These are phyloP conservation scores for Drosophila falleni DNA, from an alignment of 2,888 invertebrate species.

Conservation along the genomic window DNA sequence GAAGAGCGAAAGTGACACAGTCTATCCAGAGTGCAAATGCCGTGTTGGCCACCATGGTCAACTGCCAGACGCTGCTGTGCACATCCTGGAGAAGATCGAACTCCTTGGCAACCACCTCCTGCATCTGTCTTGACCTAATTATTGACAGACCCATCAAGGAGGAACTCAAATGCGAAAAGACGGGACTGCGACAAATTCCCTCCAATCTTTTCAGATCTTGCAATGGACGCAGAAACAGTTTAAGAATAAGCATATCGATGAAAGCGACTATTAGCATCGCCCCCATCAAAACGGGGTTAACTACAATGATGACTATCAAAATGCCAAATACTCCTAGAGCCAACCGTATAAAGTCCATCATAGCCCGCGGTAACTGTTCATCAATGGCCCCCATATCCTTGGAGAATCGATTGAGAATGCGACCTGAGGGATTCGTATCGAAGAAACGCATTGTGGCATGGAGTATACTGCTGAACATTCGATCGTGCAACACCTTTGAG, in stretches of 20 bases:
- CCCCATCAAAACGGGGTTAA: constrained; percentile 89
- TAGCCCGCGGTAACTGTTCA: constrained; percentile 86
- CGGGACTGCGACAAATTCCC: constrained; percentile 93
- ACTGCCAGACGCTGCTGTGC: constrained; percentile 85
- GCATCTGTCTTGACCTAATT: constrained; percentile 92
- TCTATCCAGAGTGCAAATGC: constrained; percentile 93
- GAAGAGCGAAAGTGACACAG: constrained; percentile 89
- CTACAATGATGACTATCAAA: constrained; percentile 89
- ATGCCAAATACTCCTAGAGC: constrained; percentile 90
- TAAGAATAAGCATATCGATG: constrained; percentile 88
- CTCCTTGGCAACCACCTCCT: constrained; percentile 90
- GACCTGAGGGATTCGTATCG: constrained; percentile 92
- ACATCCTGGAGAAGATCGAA: constrained; percentile 90
- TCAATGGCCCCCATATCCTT: constrained; percentile 90
- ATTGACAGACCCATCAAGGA: constrained; percentile 94
- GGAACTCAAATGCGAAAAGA: constrained; percentile 96
- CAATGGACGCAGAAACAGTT: constrained; percentile 90
- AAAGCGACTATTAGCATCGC: constrained; percentile 89
- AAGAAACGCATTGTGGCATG: constrained; percentile 94
- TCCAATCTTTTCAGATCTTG: constrained; percentile 91
- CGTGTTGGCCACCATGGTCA: constrained; percentile 83
- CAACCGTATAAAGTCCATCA: constrained; percentile 87
- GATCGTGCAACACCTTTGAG: constrained; percentile 91
- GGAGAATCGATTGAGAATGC: constrained; percentile 91
- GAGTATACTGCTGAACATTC: constrained; percentile 93